Conservation (phyloP, 2,113 vertebrate genomes). For the Thinocorus orbignyianus region DNA sequence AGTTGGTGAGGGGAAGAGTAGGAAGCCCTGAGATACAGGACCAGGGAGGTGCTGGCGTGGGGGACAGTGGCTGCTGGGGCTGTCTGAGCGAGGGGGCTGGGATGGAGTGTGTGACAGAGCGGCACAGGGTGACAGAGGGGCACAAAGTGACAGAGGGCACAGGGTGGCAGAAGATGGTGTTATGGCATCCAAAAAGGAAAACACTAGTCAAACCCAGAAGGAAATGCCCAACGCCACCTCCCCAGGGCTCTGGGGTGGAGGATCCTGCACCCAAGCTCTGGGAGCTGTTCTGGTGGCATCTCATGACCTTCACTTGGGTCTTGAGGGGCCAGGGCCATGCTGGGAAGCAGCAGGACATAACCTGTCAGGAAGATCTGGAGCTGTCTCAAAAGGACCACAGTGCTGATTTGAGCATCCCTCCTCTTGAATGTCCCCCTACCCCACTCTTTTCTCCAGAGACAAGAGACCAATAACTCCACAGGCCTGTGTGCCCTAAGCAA, state of each 20-base stretch:
- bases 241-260: neutral
- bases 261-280: neutral
- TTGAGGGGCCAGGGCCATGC: neutral
- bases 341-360: neutral
- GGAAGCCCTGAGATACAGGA: neutral
- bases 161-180: neutral
- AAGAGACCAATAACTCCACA: neutral
- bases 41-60: neutral
- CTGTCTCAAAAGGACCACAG: neutral
- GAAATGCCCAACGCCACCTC: neutral
- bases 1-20: neutral
- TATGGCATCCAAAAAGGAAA: neutral
- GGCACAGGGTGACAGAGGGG: neutral
- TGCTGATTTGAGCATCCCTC: neutral
- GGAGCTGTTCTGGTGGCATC: neutral
- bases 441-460: neutral
- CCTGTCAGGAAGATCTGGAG: neutral
- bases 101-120: neutral
- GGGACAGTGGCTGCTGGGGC: neutral
- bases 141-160: neutral
- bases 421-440: neutral
- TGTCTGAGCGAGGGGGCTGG: neutral
- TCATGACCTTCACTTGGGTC: neutral
- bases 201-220: neutral
- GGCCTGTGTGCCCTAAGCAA: neutral